These are phyloP conservation scores for Tortrix viridana DNA, from an alignment of 2,888 invertebrate genomes.

Conservation along the genomic window DNA sequence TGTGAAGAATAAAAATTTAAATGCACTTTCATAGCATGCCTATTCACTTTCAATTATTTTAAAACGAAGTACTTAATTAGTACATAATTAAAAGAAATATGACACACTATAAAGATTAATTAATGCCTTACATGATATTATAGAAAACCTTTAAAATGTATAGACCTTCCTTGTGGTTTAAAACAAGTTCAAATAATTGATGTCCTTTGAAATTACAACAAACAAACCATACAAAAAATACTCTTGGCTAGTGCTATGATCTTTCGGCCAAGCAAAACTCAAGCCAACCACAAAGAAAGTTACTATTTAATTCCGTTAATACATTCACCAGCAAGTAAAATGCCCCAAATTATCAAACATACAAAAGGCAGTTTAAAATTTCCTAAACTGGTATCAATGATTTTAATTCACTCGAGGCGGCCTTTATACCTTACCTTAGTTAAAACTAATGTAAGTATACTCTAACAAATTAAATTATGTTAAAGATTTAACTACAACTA, in stretches of 20 bases:
- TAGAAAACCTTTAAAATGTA: slow-evolving; percentile 51
- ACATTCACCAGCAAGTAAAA: slow-evolving; percentile 49
- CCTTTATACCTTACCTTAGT: slow-evolving; percentile 17
- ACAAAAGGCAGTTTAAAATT: slow-evolving; percentile 40
- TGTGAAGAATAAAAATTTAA: slow-evolving; percentile 65
- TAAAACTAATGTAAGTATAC: slow-evolving; percentile 18
- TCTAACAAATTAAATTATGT: slow-evolving; percentile 31
- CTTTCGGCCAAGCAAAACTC: slow-evolving; percentile 21
- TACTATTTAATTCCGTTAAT: slow-evolving; percentile 42
- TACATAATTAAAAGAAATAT: slow-evolving; percentile 74
- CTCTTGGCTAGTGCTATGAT: not conserved
- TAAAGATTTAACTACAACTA: slow-evolving; percentile 32
- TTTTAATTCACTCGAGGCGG: slow-evolving; percentile 37
- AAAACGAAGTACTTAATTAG: slow-evolving; percentile 55
- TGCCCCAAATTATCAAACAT: slow-evolving; percentile 54
- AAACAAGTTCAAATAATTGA: not conserved
- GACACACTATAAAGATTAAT: slow-evolving; percentile 73
- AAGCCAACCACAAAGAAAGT: slow-evolving; percentile 64
- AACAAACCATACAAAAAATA: not conserved
- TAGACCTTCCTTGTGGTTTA: slow-evolving; percentile 62
- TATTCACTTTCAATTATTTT: slow-evolving; percentile 63
- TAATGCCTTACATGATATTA: slow-evolving; percentile 59
- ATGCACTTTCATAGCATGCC: slow-evolving; percentile 75
- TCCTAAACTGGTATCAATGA: slow-evolving; percentile 22
- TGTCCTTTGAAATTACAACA: not conserved